Conservation (phyloP, 2,113 vertebrate species). For the Heterochromis multidens region DNA sequence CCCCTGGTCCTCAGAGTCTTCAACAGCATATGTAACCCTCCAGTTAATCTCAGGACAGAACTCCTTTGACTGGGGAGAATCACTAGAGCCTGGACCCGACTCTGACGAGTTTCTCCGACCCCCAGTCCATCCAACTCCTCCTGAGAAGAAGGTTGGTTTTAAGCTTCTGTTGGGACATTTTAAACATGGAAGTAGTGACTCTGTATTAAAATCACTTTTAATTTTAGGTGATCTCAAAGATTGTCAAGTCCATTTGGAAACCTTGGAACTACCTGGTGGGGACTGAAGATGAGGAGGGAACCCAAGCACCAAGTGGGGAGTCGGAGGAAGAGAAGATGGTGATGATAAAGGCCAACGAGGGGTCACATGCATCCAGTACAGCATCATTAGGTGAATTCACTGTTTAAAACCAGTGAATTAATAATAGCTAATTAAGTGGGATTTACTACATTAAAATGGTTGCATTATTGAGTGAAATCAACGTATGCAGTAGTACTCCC, state of each 20-base stretch:
- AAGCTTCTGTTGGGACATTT: not conserved
- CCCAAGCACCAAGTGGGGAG: not conserved
- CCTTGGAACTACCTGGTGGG: slow-evolving; percentile 73
- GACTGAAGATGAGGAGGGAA: slow-evolving; percentile 23
- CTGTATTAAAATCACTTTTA: not conserved
- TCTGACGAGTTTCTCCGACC: slow-evolving; percentile 55
- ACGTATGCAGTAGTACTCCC: not conserved
- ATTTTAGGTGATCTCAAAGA: slow-evolving; percentile 61
- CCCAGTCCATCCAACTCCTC: slow-evolving; percentile 36
- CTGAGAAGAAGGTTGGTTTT: slow-evolving; percentile 62
- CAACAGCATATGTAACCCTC: slow-evolving; percentile 59
- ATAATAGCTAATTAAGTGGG: not conserved
- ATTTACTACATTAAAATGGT: not conserved
- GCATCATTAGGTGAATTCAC: slow-evolving; percentile 33
- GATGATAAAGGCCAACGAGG: not conserved
- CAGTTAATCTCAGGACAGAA: slow-evolving; percentile 53
- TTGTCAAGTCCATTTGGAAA: slow-evolving; percentile 71
- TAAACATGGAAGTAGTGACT: not conserved
- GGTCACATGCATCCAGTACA: not conserved
- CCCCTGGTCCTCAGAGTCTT: slow-evolving; percentile 59
- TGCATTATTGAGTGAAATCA: not conserved
- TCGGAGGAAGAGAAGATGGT: not conserved
- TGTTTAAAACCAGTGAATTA: not conserved
- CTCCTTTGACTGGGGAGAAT: slow-evolving; percentile 66
- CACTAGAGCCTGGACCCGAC: slow-evolving; percentile 44